A percentile compares a stretch with the other conserved stretches of the same genome.
Conservation (phyloP, 2,113 vertebrate species). For the Machaerirhynchus nigripectus region DNA sequence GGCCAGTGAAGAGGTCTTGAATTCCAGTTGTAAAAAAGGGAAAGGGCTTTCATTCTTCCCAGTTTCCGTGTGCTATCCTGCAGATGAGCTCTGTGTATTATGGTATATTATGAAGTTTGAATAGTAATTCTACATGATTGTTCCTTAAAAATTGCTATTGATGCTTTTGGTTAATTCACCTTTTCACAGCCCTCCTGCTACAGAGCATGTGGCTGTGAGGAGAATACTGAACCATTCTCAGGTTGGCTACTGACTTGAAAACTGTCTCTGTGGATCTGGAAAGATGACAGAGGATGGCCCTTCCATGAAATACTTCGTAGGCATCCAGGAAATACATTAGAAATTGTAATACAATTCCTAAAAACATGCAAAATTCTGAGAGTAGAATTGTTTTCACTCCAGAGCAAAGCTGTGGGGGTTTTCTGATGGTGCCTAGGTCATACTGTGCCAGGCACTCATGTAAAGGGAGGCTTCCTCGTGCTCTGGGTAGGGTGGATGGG, state of each 20-base stretch:
- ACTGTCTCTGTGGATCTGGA: not conserved
- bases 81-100: not conserved
- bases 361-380: not conserved
- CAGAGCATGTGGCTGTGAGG: not conserved
- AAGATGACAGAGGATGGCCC: not conserved
- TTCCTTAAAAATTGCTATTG: constrained; percentile 43
- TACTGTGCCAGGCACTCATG: not conserved
- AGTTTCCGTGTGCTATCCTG: not conserved
- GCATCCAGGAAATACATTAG: not conserved
- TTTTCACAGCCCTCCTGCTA: not conserved
- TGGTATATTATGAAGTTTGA: constrained; percentile 11
- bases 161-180: constrained; percentile 41
- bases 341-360: not conserved
- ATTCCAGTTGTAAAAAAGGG: not conserved
- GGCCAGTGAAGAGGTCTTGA: not conserved
- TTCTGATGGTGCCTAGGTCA: not conserved
- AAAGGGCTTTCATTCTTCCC: not conserved
- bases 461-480: not conserved
- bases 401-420: not conserved
- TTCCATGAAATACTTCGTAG: not conserved
- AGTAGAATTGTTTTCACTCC: not conserved
- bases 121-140: constrained; percentile 40
- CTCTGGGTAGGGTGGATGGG: not conserved
- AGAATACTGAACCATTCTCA: not conserved
- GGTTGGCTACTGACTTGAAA: not conserved